Base-by-base conservation (phyloP, 2,888 invertebrate genomes). In the Synergus umbraculus region DNA sequence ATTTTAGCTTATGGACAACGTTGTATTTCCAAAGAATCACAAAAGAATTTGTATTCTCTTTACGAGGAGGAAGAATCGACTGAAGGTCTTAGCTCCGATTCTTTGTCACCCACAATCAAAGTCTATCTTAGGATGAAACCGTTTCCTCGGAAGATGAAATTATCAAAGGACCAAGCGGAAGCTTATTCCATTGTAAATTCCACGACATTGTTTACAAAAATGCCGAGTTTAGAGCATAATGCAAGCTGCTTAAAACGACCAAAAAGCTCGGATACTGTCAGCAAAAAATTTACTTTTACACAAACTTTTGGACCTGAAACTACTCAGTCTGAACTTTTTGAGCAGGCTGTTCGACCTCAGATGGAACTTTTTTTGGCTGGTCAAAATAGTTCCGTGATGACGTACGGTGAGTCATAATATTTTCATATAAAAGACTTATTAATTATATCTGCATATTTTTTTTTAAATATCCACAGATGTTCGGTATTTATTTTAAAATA, bases 311-410 rank as follows among this genome's bases (percentile, higher is more conserved):
- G 89, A 0, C 87, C 91, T 13, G 88, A 90, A 76, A 90, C 88
- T 0, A 86, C 91, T 0, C 92, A 92, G 83, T 92, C 92, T 82
- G 93, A 93, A 78, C 90, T 93, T 85, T 92, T 92, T 77, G 90
- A 92, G n/a, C 85, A 89, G 80, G 86, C 88, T 13, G 85, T 92
- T 5, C 88, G 87, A 22, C 88, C 87, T 8, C 89, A 89, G 49
- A 90, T 92, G 89, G 37, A 85, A 4, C 88, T 91, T 13, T 92
- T 91, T 79, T 78, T 93, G n/a, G 79, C 81, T 65, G 92, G 97
- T 0, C 94, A 96, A 80, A 97, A 96, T 91, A 95, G 96, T 80
- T 95, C 97, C 0, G 93, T 98, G 0, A 95, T 98, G 88, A 96
- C 97, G 0, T 98, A 98, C 92, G 98, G 91, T 90, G 86, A 83